Evolutionary conservation across 2,113 vertebrate species (phyloP), one percentile per base, ranked within the genome.

Genomic region (Acanthisitta chloris): DNA sequence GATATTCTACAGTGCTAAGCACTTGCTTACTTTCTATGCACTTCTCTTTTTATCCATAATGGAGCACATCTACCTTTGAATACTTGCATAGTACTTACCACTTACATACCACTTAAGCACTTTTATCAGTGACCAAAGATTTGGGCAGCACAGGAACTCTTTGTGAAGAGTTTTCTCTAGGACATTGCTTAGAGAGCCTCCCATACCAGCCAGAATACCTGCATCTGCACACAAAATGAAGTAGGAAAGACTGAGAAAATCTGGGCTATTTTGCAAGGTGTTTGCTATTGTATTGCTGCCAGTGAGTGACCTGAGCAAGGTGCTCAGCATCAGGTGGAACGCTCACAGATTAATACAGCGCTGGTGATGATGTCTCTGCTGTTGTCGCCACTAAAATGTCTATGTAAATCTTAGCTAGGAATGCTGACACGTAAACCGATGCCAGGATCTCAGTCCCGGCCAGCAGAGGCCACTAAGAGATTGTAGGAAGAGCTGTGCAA

Each of bases 381-480:
- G 10, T 70, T 65, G 40, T 51, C 58, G 87, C 23, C 38, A 40
- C 1, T 46, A 61, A 54, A 85, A 73, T 49, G 36, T 8, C 31
- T 36, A 1, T 33, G 14, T 61, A 72, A 61, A 36, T 49, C 29
- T 86, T 73, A 28, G 24, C 26, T 66, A 26, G 71, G 31, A 26
- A 25, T 57, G 34, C 36, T 40, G 54, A 38, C 67, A 23, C 33
- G 64, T 48, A 20, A 59, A 29, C 33, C 24, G 19, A 54, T 66
- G 42, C 34, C 28, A 33, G 33, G 51, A 78, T 94, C 59, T 95
- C 88, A 59, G 72, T 71, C 43, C 21, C 87, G 89, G 65, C 95
- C 94, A 95, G 88, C 65, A 92, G 92, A 89, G 91, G 95, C 72
- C 94, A 86, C 64, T 93, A 81, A 16, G 38, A 59, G 73, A 84